A percentile compares a stretch with the other conserved stretches of the same genome.
Evolutionary conservation across 2,888 invertebrate species (phyloP).

Genomic region (Anarsia innoxiella): DNA sequence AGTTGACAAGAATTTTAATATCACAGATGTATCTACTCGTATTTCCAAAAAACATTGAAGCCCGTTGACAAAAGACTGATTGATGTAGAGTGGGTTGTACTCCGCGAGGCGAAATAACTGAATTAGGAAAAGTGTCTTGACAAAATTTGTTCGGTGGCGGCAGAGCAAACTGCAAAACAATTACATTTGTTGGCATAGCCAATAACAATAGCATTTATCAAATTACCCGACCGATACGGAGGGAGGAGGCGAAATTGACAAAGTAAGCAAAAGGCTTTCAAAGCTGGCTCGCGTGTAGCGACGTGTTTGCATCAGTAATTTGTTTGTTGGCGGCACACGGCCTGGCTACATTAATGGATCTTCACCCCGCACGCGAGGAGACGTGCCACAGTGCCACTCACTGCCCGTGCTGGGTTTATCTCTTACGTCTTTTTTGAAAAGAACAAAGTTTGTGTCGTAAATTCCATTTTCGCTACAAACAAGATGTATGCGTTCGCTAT

Average conservation of each 20-base stretch:
- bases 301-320: conserved; percentile 74
- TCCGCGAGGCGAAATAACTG: conserved; percentile 6
- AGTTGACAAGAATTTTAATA: too few species aligned
- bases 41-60: too few species aligned
- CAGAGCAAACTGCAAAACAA: conserved; percentile 45
- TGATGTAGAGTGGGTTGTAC: conserved; percentile 1
- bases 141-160: background rate
- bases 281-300: conserved; percentile 63
- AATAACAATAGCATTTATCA: conserved; percentile 69
- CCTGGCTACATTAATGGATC: conserved; percentile 71
- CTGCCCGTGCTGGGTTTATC: conserved; percentile 27
- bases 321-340: conserved; percentile 69
- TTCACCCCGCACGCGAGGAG: conserved; percentile 54
- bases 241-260: conserved; percentile 52
- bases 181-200: conserved; percentile 55
- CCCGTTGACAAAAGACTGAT: too few species aligned
- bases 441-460: conserved; percentile 22
- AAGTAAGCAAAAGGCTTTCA: conserved; percentile 70
- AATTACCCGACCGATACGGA: conserved; percentile 34
- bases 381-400: conserved; percentile 45
- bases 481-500: conserved; percentile 1
- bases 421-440: conserved; percentile 32
- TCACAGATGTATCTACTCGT: too few species aligned
- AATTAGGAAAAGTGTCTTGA: conserved; percentile 5
- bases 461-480: conserved; percentile 6